Evolutionary conservation across 1,140 invertebrate genomes (phyloP), one percentile per base, ranked within the genome.

Genomic region (Tetramorium simillimum): DNA sequence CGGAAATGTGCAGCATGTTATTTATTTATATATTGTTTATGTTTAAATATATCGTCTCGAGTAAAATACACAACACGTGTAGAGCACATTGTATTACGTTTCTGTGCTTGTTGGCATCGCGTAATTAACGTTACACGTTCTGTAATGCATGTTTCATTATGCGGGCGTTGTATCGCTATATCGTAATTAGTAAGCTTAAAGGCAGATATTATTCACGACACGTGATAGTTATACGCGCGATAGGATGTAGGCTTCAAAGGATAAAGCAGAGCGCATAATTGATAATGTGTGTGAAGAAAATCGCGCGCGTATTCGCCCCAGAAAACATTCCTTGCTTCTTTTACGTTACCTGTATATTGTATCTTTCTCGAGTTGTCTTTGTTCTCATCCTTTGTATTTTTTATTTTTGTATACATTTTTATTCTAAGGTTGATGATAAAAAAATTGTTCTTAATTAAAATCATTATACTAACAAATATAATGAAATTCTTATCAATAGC

Each of bases 171-270:
- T 73, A 84, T 84, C 53, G 69, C 56, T 84, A 28, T 60, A 56
- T 56, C 80, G 72, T 84, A 84, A 84, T 84, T 84, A 84, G 80
- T 84, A 75, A 75, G 80, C 80, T 84, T 84, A 84, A 75, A 84
- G 69, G 80, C 43, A 84, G 80, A 84, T 84, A 84, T 84, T 84
- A 84, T 84, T 84, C 80, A 84, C 40, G 62, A 84, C 69, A 84
- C 53, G 69, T 46, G 80, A 81, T 81, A 72, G 37, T 70, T 69
- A 37, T 81, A 81, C 37, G 65, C 58, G 53, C 24, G 53, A 73
- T 75, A 70, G 40, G 33, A 60, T 82, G 24, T 73, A 43, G 46
- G 10, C 12, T 58, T 82, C 69, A 49, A 84, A 60, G 67, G 24
- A 24, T 46, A 49, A 82, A 49, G 28, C 78, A 37, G 6, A 40